Evolutionary conservation across 2,888 invertebrate species (phyloP).

Genomic region (Charanyca ferruginea): DNA sequence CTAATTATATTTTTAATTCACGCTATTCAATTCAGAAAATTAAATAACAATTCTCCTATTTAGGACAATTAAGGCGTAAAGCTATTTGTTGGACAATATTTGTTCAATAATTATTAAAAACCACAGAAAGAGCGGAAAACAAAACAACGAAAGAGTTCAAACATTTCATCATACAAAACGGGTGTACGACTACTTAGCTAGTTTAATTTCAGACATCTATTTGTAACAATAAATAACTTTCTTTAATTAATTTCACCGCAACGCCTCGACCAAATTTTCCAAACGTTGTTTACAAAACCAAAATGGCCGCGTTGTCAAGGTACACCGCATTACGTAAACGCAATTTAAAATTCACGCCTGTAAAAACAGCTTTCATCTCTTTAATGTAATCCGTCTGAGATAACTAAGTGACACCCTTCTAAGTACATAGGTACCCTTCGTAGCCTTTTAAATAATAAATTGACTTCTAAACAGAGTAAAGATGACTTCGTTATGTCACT

Average conservation of each 20-base stretch:
- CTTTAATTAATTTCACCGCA: conserved; percentile 43
- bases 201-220: conserved; percentile 15
- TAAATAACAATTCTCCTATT: no score
- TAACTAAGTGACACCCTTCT: conserved; percentile 76
- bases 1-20: no score
- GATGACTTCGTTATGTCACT: conserved; percentile 46
- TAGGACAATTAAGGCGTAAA: no score
- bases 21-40: no score
- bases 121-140: no score
- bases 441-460: conserved; percentile 66
- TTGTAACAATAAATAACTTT: conserved; percentile 39
- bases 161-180: background rate
- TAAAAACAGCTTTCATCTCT: conserved; percentile 85
- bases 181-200: background rate
- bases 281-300: conserved; percentile 58
- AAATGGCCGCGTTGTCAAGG: conserved; percentile 57
- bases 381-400: conserved; percentile 79
- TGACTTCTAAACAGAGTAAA: conserved; percentile 58
- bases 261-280: conserved; percentile 31
- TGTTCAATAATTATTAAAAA: no score
- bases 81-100: no score
- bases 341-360: conserved; percentile 85
- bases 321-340: conserved; percentile 70
- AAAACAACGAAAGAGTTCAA: no score
- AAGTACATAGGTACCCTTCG: conserved; percentile 59